A percentile compares a stretch with the other conserved stretches of the same genome.
These are phyloP conservation scores for Tricholaema leucomelas DNA, from an alignment of 2,113 vertebrate species.

Conservation along the genomic window DNA sequence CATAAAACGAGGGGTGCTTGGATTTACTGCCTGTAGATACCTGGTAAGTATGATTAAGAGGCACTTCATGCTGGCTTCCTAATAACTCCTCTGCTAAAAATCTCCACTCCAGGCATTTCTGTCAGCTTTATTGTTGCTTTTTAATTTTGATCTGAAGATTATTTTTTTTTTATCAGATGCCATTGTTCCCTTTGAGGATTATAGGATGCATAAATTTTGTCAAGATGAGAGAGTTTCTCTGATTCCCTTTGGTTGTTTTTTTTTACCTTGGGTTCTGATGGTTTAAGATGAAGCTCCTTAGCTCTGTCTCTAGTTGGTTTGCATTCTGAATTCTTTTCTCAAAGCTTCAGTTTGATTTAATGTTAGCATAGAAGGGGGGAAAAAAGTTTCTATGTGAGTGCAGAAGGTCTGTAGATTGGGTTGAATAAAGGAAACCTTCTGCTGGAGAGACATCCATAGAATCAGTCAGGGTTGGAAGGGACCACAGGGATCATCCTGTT, in stretches of 20 bases:
- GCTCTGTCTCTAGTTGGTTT: not conserved
- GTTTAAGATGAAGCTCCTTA: conserved; percentile 14
- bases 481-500: no score
- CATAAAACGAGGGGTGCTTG: conserved; percentile 22
- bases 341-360: not conserved
- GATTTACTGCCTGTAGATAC: conserved; percentile 43
- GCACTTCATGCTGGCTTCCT: conserved; percentile 38
- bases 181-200: conserved; percentile 33
- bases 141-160: conserved; percentile 55
- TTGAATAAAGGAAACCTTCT: not conserved
- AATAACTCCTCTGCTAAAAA: conserved; percentile 45
- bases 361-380: not conserved
- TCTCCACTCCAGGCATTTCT: conserved; percentile 41
- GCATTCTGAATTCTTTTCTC: not conserved
- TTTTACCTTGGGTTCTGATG: not conserved
- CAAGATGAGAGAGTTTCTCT: conserved; percentile 23
- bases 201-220: conserved; percentile 41
- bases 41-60: conserved; percentile 53
- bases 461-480: no score
- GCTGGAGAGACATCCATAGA: no score
- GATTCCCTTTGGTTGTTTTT: conserved; percentile 35
- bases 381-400: not conserved
- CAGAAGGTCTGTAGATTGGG: not conserved
- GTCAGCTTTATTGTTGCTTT: conserved; percentile 46
- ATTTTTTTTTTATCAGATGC: conserved; percentile 4